Evolutionary conservation across 2,797 vertebrate genomes (phyloP).

Genomic region (Microctenopoma steveboyesi): DNA sequence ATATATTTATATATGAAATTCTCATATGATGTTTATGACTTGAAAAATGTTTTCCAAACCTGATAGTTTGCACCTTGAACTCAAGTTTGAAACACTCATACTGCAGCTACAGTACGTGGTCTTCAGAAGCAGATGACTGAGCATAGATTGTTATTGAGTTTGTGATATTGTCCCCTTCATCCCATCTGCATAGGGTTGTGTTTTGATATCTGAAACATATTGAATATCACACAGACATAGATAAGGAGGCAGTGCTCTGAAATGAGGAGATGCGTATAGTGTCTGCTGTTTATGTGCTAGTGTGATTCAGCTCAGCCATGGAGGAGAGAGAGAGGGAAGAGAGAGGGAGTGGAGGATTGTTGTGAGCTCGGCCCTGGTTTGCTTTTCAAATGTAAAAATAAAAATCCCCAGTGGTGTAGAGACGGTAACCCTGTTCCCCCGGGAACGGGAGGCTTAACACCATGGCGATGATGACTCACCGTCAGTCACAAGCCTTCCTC

Average conservation of each 20-base stretch:
- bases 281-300: slow-evolving; percentile 37
- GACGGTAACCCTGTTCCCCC: slow-evolving; percentile 74
- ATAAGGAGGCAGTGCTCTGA: slow-evolving; percentile 70
- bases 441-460: slow-evolving; percentile 75
- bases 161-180: slow-evolving; percentile 64
- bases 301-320: slow-evolving; percentile 50
- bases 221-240: slow-evolving; percentile 73
- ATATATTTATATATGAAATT: not conserved
- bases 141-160: slow-evolving; percentile 54
- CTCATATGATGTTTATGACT: not conserved
- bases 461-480: slow-evolving; percentile 78
- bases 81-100: slow-evolving; percentile 1
- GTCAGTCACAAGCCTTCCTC: slow-evolving; percentile 56
- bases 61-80: slow-evolving; percentile 18
- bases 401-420: slow-evolving; percentile 72
- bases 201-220: slow-evolving; percentile 75
- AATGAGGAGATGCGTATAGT: slow-evolving; percentile 56
- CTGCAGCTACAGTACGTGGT: slow-evolving; percentile 7
- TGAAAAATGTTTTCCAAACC: not conserved
- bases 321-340: slow-evolving; percentile 36
- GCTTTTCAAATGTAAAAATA: slow-evolving; percentile 83
- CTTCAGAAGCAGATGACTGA: slow-evolving; percentile 31
- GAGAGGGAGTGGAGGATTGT: slow-evolving; percentile 63
- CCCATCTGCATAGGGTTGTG: slow-evolving; percentile 76
- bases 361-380: slow-evolving; percentile 59